Conservation (phyloP, 2,888 invertebrate species). For the Siphonodentalium dalli region DNA sequence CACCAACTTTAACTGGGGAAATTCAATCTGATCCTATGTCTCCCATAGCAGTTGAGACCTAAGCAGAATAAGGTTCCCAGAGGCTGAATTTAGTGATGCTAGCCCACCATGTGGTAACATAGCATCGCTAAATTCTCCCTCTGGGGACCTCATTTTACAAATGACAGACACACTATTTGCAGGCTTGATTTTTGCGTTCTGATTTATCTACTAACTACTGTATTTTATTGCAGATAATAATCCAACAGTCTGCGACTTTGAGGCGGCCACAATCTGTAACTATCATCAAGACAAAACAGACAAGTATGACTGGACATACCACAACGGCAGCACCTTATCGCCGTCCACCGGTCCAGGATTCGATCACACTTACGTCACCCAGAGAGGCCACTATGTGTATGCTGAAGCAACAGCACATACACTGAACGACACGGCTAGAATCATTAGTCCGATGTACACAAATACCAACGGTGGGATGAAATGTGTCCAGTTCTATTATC, state of each 20-base stretch:
- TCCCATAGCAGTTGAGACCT: too few species aligned
- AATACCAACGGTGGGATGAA: conserved; percentile 33
- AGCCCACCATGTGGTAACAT: too few species aligned
- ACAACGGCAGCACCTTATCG: conserved; percentile 36
- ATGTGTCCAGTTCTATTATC: conserved; percentile 51
- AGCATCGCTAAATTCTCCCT: too few species aligned
- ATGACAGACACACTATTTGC: too few species aligned
- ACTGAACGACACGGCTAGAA: conserved; percentile 70
- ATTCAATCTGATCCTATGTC: too few species aligned
- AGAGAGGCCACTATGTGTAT: conserved; percentile 49
- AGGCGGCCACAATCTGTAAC: conserved; percentile 34
- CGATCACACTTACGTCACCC: conserved; percentile 45
- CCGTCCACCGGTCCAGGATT: conserved; percentile 44
- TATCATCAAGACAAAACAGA: conserved; percentile 40
- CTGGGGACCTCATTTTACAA: too few species aligned
- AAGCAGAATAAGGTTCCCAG: too few species aligned
- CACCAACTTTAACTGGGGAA: too few species aligned
- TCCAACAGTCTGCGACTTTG: conserved; percentile 34
- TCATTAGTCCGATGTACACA: conserved; percentile 67
- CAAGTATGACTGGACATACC: conserved; percentile 42
- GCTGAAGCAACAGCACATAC: conserved; percentile 62
- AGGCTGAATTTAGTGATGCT: too few species aligned
- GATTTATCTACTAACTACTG: too few species aligned
- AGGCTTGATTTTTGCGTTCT: too few species aligned
- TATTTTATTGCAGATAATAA: too few species aligned